These are phyloP conservation scores for Drosophila falleni DNA, from an alignment of 2,888 invertebrate species.

Conservation along the genomic window DNA sequence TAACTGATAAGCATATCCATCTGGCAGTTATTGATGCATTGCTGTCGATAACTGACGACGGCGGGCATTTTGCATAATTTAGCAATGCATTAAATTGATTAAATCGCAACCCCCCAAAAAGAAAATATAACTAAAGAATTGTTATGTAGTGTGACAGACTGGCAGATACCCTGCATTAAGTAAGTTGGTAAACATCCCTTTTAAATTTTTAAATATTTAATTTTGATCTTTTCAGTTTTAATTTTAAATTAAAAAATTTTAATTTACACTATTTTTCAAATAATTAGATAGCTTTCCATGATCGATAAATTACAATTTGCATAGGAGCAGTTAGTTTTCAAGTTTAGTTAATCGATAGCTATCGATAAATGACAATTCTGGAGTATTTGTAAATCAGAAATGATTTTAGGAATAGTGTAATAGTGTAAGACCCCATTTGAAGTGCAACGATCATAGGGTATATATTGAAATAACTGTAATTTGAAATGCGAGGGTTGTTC, in stretches of 20 bases:
- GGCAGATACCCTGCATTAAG: constrained; percentile 10
- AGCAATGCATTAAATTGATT: constrained; percentile 78
- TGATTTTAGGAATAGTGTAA: no score
- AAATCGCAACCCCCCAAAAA: constrained; percentile 75
- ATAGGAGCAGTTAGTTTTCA: not conserved
- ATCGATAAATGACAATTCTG: not conserved
- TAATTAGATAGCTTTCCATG: no score
- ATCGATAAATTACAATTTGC: not conserved
- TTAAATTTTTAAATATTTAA: not conserved
- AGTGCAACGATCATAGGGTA: constrained; percentile 22
- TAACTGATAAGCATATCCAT: constrained; percentile 36
- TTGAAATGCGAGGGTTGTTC: constrained; percentile 14
- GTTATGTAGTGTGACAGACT: not conserved
- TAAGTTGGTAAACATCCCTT: no score
- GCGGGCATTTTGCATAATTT: constrained; percentile 60
- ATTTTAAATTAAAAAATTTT: no score
- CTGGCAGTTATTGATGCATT: constrained; percentile 64
- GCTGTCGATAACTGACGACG: constrained; percentile 41
- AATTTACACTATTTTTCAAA: no score
- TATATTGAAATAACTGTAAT: constrained; percentile 2
- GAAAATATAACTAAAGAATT: not conserved
- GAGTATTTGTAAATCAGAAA: not conserved
- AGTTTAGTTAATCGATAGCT: not conserved
- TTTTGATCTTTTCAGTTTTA: no score
- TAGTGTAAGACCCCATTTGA: not conserved